A percentile compares a stretch with the other conserved stretches of the same genome.
These are phyloP conservation scores for Glareola pratincola DNA, from an alignment of 2,113 vertebrate species.

Conservation along the genomic window DNA sequence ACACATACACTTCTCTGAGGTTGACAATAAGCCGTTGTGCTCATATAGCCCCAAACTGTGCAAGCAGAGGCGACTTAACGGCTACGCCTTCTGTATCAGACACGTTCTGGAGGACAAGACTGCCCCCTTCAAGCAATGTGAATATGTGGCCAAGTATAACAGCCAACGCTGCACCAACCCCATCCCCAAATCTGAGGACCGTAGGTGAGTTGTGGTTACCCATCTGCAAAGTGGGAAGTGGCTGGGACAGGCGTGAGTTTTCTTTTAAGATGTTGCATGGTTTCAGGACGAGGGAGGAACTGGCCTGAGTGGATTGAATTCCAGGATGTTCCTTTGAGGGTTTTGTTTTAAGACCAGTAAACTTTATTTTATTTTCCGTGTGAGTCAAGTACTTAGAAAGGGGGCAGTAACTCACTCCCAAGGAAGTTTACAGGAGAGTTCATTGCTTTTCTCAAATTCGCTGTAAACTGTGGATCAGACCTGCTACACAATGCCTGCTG, in stretches of 20 bases:
- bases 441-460: not conserved
- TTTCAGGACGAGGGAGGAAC: not conserved
- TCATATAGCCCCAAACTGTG: constrained; percentile 99
- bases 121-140: constrained; percentile 99
- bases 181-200: constrained; percentile 98
- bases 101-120: constrained; percentile 99
- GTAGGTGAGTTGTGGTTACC: constrained; percentile 81
- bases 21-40: constrained; percentile 99
- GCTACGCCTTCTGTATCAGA: constrained; percentile 99
- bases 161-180: constrained; percentile 99
- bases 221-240: not conserved
- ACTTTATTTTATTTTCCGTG: constrained; percentile 1
- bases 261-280: not conserved
- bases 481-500: not conserved
- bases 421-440: not conserved
- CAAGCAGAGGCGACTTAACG: constrained; percentile 98
- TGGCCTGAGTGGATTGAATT: not conserved
- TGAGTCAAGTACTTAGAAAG: not conserved
- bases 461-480: not conserved
- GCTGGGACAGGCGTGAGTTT: not conserved
- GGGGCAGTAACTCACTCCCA: not conserved
- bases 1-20: constrained; percentile 99
- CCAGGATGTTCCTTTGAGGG: constrained; percentile 9
- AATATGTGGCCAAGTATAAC: constrained; percentile 99
- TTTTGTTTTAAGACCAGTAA: constrained; percentile 1